Conservation (phyloP, 2,113 vertebrate species). For the Hystrix cristata region DNA sequence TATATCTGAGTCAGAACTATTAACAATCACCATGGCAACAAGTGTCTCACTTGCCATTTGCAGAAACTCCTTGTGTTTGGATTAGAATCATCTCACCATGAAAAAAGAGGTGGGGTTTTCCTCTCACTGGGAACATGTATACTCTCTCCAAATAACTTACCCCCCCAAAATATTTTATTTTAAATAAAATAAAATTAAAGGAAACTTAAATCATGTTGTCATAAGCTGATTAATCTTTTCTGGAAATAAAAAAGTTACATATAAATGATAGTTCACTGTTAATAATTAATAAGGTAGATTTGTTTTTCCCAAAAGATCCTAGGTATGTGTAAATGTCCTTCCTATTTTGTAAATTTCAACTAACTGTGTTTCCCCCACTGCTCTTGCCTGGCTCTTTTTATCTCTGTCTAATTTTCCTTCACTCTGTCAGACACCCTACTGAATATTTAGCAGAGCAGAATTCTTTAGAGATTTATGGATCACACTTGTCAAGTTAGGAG, state of each 20-base stretch:
- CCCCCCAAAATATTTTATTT: conserved; percentile 48
- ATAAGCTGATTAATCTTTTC: conserved; percentile 31
- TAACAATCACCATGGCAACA: conserved; percentile 92
- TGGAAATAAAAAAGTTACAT: conserved; percentile 33
- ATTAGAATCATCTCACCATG: conserved; percentile 82
- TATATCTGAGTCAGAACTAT: conserved; percentile 92
- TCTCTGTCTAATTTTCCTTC: conserved; percentile 68
- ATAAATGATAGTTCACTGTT: conserved; percentile 43
- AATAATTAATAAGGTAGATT: conserved; percentile 54
- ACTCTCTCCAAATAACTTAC: conserved; percentile 74
- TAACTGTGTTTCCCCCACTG: conserved; percentile 24
- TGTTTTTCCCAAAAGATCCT: conserved; percentile 78
- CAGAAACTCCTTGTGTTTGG: conserved; percentile 86
- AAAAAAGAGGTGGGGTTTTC: conserved; percentile 82
- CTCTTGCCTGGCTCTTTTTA: conserved; percentile 61
- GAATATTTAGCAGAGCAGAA: conserved; percentile 87
- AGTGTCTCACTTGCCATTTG: conserved; percentile 91
- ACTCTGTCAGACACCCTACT: conserved; percentile 72
- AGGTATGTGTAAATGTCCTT: conserved; percentile 71
- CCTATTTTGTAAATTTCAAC: conserved; percentile 63
- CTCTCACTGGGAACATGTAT: conserved; percentile 60
- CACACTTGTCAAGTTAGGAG: conserved; percentile 85
- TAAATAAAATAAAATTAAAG: conserved; percentile 65
- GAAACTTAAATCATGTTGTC: conserved; percentile 40
- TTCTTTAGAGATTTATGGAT: conserved; percentile 84